phyloP scores from a whole-genome alignment of 2,888 invertebrate genomes.

The Nemotelus pantherinus region DNA sequence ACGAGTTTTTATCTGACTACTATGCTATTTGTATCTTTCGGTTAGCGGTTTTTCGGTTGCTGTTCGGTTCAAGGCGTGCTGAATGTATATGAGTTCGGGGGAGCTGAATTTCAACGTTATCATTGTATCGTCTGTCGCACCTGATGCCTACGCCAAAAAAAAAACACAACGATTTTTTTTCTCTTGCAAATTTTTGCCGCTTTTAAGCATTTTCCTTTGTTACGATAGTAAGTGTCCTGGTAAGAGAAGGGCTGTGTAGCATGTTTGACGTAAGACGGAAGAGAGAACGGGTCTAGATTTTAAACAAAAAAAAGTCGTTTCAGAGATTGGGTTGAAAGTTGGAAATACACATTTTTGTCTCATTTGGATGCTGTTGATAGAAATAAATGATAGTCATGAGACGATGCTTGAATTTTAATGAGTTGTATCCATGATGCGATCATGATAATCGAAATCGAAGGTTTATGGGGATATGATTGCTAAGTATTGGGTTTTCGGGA shows the following conservation, averaged over 20 bases:
- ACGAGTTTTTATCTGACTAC: too few species aligned
- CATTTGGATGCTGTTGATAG: slow-evolving; percentile 12
- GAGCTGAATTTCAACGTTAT: neutral
- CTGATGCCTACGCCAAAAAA: slow-evolving; percentile 1
- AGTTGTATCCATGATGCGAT: slow-evolving; percentile 15
- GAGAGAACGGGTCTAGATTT: neutral
- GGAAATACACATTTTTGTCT: neutral
- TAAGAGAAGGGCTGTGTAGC: neutral
- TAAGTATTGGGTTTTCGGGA: too few species aligned
- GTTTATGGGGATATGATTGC: too few species aligned
- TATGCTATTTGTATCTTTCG: too few species aligned
- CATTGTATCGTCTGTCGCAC: slow-evolving; percentile 35
- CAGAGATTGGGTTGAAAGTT: neutral
- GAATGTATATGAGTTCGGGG: too few species aligned
- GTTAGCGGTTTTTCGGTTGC: too few species aligned
- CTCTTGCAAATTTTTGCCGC: too few species aligned
- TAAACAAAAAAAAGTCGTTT: too few species aligned
- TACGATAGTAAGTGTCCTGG: neutral
- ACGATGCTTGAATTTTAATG: slow-evolving; percentile 30
- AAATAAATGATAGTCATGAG: slow-evolving; percentile 10
- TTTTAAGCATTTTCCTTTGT: too few species aligned
- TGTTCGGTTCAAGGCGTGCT: too few species aligned
- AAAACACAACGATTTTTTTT: neutral
- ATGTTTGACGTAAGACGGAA: neutral
- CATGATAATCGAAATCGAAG: neutral